Percentiles rank a stretch among this genome's conserved stretches.
Conservation (phyloP, 2,797 vertebrate species). For the Knipowitschia caucasica region DNA sequence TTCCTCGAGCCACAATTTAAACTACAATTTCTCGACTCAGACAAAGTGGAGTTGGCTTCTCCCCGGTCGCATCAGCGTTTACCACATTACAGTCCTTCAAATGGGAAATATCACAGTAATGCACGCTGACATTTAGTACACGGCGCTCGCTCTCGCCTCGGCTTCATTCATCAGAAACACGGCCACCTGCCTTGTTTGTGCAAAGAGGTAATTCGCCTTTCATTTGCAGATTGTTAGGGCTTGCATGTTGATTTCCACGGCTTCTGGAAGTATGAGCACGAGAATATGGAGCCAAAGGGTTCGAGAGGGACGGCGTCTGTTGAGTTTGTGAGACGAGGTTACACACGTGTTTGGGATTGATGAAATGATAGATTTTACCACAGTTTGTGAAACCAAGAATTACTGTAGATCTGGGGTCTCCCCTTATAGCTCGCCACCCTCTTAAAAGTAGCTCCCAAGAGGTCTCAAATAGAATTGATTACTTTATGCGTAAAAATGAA, state of each 20-base stretch:
- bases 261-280: slow-evolving; percentile 23
- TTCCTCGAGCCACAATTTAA: not conserved
- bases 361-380: too few species aligned
- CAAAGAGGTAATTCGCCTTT: slow-evolving; percentile 45
- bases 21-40: not conserved
- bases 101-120: slow-evolving; percentile 36
- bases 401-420: too few species aligned
- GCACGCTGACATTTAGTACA: slow-evolving; percentile 54
- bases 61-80: slow-evolving; percentile 11
- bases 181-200: slow-evolving; percentile 24
- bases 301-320: slow-evolving; percentile 33
- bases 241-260: slow-evolving; percentile 39
- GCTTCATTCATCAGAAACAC: slow-evolving; percentile 46
- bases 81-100: slow-evolving; percentile 24
- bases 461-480: too few species aligned
- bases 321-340: too few species aligned
- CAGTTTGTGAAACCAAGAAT: too few species aligned
- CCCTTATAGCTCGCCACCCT: too few species aligned
- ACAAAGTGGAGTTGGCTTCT: slow-evolving; percentile 6
- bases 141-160: slow-evolving; percentile 12
- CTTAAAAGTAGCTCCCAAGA: too few species aligned
- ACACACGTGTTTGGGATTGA: too few species aligned
- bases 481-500: too few species aligned
- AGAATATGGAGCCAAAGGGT: slow-evolving; percentile 36
- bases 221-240: slow-evolving; percentile 43